These are phyloP conservation scores for Harpegnathos saltator DNA, from an alignment of 1,140 invertebrate species.

Conservation along the genomic window DNA sequence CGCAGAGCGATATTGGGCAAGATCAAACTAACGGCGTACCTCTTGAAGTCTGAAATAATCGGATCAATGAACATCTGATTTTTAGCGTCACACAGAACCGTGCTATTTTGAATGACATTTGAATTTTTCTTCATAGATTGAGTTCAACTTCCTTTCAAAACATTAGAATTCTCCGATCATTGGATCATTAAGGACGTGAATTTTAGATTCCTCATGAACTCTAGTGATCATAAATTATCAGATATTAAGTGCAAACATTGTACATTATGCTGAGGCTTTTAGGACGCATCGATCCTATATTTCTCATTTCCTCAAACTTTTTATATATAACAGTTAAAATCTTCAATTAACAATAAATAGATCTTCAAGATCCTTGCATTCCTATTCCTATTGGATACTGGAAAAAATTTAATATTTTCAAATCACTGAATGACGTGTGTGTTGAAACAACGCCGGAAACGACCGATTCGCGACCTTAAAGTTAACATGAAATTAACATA, in stretches of 20 bases:
- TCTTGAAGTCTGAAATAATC: no score
- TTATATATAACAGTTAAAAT: no score
- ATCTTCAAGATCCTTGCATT: background rate
- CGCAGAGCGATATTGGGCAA: no score
- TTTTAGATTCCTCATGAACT: background rate
- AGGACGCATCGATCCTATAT: no score
- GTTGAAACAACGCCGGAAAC: slow-evolving; percentile 22
- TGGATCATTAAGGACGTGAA: background rate
- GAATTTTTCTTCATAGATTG: no score
- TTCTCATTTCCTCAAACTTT: no score
- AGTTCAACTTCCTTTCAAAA: background rate
- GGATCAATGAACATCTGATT: no score
- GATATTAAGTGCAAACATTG: background rate
- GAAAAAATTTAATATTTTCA: background rate
- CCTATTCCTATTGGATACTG: background rate
- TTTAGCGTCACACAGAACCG: no score
- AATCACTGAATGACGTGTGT: background rate
- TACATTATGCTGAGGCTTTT: no score
- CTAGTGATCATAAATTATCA: background rate
- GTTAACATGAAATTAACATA: slow-evolving; percentile 43
- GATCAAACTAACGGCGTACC: no score
- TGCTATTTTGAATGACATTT: no score
- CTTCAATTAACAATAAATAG: no score
- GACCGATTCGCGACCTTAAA: slow-evolving; percentile 20
- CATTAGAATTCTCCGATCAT: background rate